Evolutionary conservation across 2,888 invertebrate genomes (phyloP), one percentile per base, ranked within the genome.

Genomic region (Xanthorhoe spadicearia): DNA sequence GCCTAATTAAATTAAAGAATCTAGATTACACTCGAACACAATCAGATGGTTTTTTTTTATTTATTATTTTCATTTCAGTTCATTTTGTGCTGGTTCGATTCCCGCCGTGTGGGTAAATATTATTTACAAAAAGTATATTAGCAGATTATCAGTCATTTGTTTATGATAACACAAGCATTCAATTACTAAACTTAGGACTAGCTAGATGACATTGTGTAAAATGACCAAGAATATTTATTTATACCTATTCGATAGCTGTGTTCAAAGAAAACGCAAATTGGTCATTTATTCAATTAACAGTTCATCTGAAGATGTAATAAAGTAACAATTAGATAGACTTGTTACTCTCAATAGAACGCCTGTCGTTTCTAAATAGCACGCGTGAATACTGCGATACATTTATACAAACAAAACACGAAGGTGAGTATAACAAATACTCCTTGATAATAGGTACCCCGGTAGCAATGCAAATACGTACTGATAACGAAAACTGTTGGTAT

Each of bases 281-380:
- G 17, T 2, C 38, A 43, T 13, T 48, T 17, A 48, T 48, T 48
- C 48, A 17, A 15, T 17, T 17, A 15, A 48, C 17, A 8, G 7
- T 48, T 8, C n/a, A 54, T 48, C 53, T 46, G 32, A 15, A 15
- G 56, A 2, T 55, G 23, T 23, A 61, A 54, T 28, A 17, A 38
- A 54, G 13, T 9, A 50, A n/a, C 56, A 38, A 58, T 63, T 58
- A 38, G 53, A 57, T 57, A 18, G n/a, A 15, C 52, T 38, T n/a
- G 38, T 49, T 58, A 46, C 7, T 53, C 35, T 66, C 23, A 58
- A 67, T 63, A 60, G 56, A 67, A 63, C 66, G 66, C 62, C 66
- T 67, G 43, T 35, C 23, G 18, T 35, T 56, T 56, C 48, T n/a
- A 2, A 54, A 67, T 52, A 63, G 63, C 66, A 63, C 63, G 23